These are phyloP conservation scores for Calidris pygmaea DNA, from an alignment of 2,113 vertebrate genomes.

Conservation along the genomic window DNA sequence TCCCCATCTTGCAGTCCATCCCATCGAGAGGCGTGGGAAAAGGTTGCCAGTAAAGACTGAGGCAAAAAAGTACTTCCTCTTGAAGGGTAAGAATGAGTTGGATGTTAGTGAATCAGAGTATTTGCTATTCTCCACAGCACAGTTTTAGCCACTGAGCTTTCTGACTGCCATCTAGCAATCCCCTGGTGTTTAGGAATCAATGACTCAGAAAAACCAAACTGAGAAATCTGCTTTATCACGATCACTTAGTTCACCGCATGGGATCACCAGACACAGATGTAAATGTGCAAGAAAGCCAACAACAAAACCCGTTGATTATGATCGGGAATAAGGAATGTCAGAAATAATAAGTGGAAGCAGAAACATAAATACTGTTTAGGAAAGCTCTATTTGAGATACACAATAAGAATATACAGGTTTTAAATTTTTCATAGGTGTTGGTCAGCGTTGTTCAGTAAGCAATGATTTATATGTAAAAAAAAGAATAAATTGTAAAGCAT, in stretches of 20 bases:
- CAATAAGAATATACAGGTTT: accelerated
- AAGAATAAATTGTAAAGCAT: not conserved
- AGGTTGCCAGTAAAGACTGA: too few relatives aligned
- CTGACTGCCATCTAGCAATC: not conserved
- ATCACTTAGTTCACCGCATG: not conserved
- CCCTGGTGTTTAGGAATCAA: not conserved
- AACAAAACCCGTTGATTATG: not conserved
- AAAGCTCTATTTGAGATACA: not conserved
- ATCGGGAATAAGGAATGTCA: not conserved
- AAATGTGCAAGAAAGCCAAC: not conserved
- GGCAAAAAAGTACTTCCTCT: not conserved
- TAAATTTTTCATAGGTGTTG: not conserved
- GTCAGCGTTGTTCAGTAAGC: not conserved
- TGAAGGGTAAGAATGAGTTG: not conserved
- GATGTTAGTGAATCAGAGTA: not conserved
- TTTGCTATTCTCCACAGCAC: not conserved
- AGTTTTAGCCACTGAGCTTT: not conserved
- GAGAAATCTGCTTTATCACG: not conserved
- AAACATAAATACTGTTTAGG: not conserved
- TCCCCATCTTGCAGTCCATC: too few relatives aligned
- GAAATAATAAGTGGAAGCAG: not conserved
- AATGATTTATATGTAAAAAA: not conserved
- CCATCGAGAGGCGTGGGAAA: too few relatives aligned
- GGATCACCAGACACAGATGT: not conserved
- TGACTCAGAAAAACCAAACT: not conserved